Percentiles rank a stretch among this genome's conserved stretches.
Evolutionary conservation across 2,113 vertebrate species (phyloP).

Genomic region (Hyla sarda): DNA sequence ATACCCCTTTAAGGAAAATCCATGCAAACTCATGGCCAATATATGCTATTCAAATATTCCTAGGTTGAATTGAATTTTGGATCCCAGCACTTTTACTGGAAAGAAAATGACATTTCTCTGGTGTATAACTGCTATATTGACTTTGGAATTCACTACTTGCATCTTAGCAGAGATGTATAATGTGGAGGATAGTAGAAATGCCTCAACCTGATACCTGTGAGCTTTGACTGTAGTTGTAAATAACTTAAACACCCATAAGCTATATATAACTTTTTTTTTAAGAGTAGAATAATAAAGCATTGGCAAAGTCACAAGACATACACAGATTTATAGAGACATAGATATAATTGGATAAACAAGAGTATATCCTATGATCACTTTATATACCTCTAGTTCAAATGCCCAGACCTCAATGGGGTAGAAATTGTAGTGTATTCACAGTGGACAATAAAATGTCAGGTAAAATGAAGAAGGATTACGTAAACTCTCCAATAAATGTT

Average conservation of each 20-base stretch:
- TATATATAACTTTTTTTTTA: slow-evolving; percentile 8
- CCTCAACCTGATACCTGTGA: background rate
- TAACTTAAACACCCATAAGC: background rate
- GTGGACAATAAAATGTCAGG: too few relatives aligned
- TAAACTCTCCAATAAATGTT: too few relatives aligned
- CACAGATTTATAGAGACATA: background rate
- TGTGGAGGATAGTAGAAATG: background rate
- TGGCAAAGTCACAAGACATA: background rate
- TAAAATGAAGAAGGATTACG: too few relatives aligned
- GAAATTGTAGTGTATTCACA: too few relatives aligned
- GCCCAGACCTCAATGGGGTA: too few relatives aligned
- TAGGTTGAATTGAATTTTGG: background rate
- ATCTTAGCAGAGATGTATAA: background rate
- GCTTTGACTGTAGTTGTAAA: background rate
- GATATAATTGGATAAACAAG: background rate
- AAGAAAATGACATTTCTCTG: background rate
- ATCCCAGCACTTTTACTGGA: background rate
- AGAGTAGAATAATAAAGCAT: background rate
- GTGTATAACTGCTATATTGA: background rate
- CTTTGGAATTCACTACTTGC: background rate
- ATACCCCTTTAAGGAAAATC: too few relatives aligned
- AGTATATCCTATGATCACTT: background rate
- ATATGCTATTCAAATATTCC: background rate
- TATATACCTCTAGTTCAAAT: too few relatives aligned
- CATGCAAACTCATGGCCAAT: too few relatives aligned